Evolutionary conservation across 2,797 vertebrate genomes (phyloP).

Genomic region (Rhinophrynus dorsalis): DNA sequence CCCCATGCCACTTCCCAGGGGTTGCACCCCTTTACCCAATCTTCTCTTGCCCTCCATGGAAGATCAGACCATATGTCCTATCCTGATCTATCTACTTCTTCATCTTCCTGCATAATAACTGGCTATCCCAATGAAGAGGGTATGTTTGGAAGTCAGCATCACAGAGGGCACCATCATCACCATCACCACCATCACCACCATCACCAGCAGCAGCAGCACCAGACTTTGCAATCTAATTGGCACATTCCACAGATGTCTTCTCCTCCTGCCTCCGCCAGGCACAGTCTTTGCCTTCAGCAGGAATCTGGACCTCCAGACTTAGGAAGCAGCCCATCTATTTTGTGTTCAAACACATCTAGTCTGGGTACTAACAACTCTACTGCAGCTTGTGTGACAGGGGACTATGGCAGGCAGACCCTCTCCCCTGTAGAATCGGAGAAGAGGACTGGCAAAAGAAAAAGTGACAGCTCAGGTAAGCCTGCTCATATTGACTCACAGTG

Average conservation of each 20-base stretch:
- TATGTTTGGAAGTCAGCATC: constrained; percentile 87
- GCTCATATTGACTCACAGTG: too few species aligned
- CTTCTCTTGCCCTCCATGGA: constrained; percentile 89
- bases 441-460: constrained; percentile 88
- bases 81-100: constrained; percentile 87
- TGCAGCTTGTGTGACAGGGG: constrained; percentile 84
- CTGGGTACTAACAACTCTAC: constrained; percentile 82
- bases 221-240: constrained; percentile 87
- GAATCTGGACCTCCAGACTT: constrained; percentile 81
- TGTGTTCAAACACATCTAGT: constrained; percentile 87
- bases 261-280: constrained; percentile 71
- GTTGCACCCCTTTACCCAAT: constrained; percentile 93
- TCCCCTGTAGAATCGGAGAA: constrained; percentile 93
- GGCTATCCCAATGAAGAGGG: constrained; percentile 88
- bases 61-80: constrained; percentile 95
- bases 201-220: constrained; percentile 83
- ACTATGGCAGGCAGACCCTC: constrained; percentile 91
- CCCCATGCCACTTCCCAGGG: constrained; percentile 88
- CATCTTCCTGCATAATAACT: constrained; percentile 91
- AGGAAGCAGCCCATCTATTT: constrained; percentile 80
- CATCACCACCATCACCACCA: constrained; percentile 79
- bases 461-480: constrained; percentile 93
- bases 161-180: constrained; percentile 71
- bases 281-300: constrained; percentile 86
- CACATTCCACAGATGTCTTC: constrained; percentile 93